These are phyloP conservation scores for Dipodomys ordii DNA, from an alignment of 2,113 vertebrate genomes.

Conservation along the genomic window DNA sequence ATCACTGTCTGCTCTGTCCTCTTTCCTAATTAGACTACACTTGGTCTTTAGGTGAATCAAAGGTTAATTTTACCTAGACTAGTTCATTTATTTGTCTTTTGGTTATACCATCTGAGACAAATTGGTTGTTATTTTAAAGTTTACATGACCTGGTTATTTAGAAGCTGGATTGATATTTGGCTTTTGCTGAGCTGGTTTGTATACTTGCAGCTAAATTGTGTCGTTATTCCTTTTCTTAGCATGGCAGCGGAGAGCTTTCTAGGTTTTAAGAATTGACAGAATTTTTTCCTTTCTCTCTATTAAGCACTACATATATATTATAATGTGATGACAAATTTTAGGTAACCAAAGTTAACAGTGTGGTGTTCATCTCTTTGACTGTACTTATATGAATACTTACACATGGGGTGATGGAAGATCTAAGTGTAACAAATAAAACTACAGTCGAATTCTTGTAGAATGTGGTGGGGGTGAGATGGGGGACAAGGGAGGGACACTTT, in stretches of 20 bases:
- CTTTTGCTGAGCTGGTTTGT: conserved; percentile 10
- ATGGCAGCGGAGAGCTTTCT: not conserved
- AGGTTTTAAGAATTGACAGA: not conserved
- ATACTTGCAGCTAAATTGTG: conserved; percentile 20
- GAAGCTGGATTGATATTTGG: conserved; percentile 24
- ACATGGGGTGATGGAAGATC: not conserved
- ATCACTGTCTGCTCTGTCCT: conserved; percentile 22
- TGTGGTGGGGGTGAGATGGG: not conserved
- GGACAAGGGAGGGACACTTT: not conserved
- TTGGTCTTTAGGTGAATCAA: conserved; percentile 30
- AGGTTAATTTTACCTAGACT: conserved; percentile 53
- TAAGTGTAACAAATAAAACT: not conserved
- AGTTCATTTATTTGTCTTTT: conserved; percentile 28
- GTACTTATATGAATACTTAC: not conserved
- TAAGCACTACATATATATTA: not conserved
- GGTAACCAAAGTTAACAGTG: not conserved
- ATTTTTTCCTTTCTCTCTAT: conserved; percentile 22
- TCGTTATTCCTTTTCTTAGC: not conserved
- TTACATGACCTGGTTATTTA: conserved; percentile 29
- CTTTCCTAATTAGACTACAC: conserved; percentile 53
- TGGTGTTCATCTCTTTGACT: not conserved
- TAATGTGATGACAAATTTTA: not conserved
- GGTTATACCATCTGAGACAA: not conserved
- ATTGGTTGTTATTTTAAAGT: conserved; percentile 37
- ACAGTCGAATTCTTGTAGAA: not conserved